Percentiles rank a stretch among this genome's conserved stretches.
Conservation (phyloP, 2,113 vertebrate species). For the Aleadryas rufinucha region DNA sequence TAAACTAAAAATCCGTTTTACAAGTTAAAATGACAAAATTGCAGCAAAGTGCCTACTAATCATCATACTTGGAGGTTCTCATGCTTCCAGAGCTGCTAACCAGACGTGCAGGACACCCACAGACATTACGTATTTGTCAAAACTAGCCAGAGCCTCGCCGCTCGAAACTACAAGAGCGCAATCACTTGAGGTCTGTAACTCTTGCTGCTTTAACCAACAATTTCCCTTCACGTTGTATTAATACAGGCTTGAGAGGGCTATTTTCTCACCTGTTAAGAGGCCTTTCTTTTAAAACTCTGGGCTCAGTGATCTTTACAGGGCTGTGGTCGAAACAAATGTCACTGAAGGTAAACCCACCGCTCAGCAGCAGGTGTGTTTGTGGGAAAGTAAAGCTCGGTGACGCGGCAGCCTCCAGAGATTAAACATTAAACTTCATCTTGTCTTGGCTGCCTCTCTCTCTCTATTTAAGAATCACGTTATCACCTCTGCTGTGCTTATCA, state of each 20-base stretch:
- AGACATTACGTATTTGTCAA: neutral
- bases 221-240: neutral
- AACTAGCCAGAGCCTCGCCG: neutral
- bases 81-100: neutral
- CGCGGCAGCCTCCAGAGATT: neutral
- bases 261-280: neutral
- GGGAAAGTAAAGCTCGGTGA: slow-evolving; percentile 37
- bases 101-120: neutral
- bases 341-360: slow-evolving; percentile 27
- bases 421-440: neutral
- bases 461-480: neutral
- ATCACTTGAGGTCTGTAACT: neutral
- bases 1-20: neutral
- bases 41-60: neutral
- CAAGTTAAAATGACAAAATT: neutral
- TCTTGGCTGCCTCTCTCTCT: neutral
- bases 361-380: slow-evolving; percentile 48
- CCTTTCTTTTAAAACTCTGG: slow-evolving; percentile 9
- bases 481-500: neutral
- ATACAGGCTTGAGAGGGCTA: neutral
- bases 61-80: neutral
- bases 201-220: neutral
- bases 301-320: neutral
- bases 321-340: slow-evolving; percentile 49
- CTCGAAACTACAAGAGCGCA: neutral